Evolutionary conservation across 2,797 vertebrate genomes (phyloP), one percentile per base, ranked within the genome.

Genomic region (Galaxias olidus): DNA sequence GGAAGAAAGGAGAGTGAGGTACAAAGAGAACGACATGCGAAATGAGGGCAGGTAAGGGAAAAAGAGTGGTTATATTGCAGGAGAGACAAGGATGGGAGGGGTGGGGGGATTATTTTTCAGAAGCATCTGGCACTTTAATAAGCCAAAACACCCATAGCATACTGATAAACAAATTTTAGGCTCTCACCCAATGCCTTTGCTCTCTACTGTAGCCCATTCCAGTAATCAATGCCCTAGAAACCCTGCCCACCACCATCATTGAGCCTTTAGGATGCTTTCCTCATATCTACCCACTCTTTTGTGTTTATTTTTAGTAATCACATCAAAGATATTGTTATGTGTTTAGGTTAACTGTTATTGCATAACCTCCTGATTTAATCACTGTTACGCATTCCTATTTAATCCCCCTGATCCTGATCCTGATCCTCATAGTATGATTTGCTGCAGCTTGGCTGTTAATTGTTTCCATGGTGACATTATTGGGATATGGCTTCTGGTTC

Each of bases 121-220:
- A 77, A 81, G 74, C 84, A 85, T 71, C 79, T 79, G 78, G 81
- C 83, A 83, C 80, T 86, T 86, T 84, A 89, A 87, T 91, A 92
- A 86, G 91, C 82, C 65, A 79, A 86, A 88, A 74, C 86, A 92
- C 87, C 89, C 76, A 75, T 76, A 86, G 79, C 77, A 72, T 88
- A 83, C 30, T 30, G 30, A 6, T 6, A 3, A 30, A 30, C 30
- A 6, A 2, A 30, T 30, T 30, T 30, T 30, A 30, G 30, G 30
- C 9, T 60, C 17, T 61, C 59, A 49, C 46, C 49, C 47, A 20
- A 18, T 30, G 18, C 48, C 30, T 8, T 4, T 20, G 68, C 73
- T 75, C 74, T 58, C 79, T 76, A 66, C 72, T 74, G 71, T 66
- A 51, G 71, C 71, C 69, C 61, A 30, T 10, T 56, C 61, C 76